A percentile compares a stretch with the other conserved stretches of the same genome.
Conservation (phyloP, 2,113 vertebrate genomes). For the Plecturocebus donacophilus region DNA sequence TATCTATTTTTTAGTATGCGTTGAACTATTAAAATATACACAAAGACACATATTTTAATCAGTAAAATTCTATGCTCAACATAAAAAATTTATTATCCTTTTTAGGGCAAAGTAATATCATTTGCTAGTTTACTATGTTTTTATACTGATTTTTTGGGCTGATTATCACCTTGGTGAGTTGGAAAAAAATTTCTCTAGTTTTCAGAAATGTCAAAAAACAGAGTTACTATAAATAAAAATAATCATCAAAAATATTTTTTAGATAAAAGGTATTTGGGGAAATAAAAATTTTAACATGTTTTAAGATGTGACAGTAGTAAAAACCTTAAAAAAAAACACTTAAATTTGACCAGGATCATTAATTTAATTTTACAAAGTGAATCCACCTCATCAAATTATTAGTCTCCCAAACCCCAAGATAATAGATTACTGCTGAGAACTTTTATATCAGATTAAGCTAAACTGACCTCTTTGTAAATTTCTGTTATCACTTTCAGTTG, state of each 20-base stretch:
- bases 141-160: not conserved
- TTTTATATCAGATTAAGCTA: not conserved
- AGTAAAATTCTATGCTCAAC: slow-evolving; percentile 23
- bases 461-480: not conserved
- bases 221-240: not conserved
- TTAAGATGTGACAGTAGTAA: not conserved
- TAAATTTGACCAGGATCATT: not conserved
- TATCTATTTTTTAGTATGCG: not conserved
- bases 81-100: slow-evolving; percentile 10
- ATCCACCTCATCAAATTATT: slow-evolving; percentile 31
- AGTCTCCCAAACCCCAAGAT: not conserved
- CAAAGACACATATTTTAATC: not conserved
- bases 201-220: not conserved
- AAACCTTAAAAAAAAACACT: not conserved
- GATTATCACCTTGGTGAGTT: not conserved
- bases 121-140: slow-evolving; percentile 26
- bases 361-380: not conserved
- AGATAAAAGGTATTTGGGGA: not conserved
- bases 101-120: not conserved
- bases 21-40: not conserved
- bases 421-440: not conserved
- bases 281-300: slow-evolving; percentile 6
- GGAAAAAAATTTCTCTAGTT: slow-evolving; percentile 1
- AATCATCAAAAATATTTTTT: not conserved
- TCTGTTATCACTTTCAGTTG: not conserved